These are phyloP conservation scores for Drosophila ananassae DNA, from an alignment of 1,140 invertebrate genomes.

Conservation along the genomic window DNA sequence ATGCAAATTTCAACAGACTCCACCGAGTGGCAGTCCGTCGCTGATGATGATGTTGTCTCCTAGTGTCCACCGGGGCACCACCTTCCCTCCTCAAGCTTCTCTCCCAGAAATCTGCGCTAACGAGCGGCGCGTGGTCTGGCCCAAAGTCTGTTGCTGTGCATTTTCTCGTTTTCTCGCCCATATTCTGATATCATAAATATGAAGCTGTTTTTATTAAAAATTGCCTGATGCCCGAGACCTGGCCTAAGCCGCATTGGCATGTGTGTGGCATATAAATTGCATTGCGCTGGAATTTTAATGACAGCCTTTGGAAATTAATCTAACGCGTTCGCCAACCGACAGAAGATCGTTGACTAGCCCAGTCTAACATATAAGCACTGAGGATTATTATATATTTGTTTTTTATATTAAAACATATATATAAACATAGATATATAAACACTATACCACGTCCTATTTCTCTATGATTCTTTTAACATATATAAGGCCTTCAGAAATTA, in stretches of 20 bases:
- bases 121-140: constrained; percentile 72
- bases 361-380: constrained; percentile 29
- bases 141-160: constrained; percentile 17
- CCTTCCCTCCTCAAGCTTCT: background rate
- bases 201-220: constrained; percentile 82
- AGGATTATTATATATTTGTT: background rate
- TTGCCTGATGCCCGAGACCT: constrained; percentile 52
- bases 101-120: constrained; percentile 38
- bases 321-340: constrained; percentile 65
- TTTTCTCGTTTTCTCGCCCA: constrained; percentile 32
- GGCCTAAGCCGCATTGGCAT: constrained; percentile 60
- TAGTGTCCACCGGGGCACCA: constrained; percentile 9
- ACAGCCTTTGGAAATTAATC: constrained; percentile 82
- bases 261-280: constrained; percentile 82
- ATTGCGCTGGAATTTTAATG: constrained; percentile 79
- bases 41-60: constrained; percentile 57
- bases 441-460: too few relatives aligned
- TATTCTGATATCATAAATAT: constrained; percentile 79
- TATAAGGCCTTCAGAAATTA: too few relatives aligned
- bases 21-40: constrained; percentile 5
- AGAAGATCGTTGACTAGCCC: constrained; percentile 48
- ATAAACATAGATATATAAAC: too few relatives aligned
- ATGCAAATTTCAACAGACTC: constrained; percentile 76
- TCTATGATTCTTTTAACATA: too few relatives aligned
- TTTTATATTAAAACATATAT: too few relatives aligned